A percentile compares a stretch with the other conserved stretches of the same genome.
Conservation (phyloP, 2,797 vertebrate species). For the Urocyon cinereoargenteus region DNA sequence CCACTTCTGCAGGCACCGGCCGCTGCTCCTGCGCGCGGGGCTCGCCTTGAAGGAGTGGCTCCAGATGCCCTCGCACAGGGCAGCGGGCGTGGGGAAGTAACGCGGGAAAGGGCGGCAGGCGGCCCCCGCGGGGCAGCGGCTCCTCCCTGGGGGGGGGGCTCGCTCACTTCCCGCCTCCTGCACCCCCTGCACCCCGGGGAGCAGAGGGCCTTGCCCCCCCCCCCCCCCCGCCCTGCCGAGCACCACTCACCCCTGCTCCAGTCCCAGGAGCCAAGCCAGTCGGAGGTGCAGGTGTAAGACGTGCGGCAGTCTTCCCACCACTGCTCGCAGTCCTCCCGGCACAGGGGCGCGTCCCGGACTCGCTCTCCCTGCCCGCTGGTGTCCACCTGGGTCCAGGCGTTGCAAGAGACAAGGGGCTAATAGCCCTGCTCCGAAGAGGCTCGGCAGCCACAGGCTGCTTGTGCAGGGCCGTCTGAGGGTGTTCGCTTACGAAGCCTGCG, state of each 20-base stretch:
- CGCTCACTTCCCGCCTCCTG: neutral
- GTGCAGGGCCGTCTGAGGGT: neutral
- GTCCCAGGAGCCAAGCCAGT: slow-evolving; percentile 94
- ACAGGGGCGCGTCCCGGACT: slow-evolving; percentile 91
- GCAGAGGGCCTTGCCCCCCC: neutral
- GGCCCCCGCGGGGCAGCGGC: slow-evolving; percentile 88
- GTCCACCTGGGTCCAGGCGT: slow-evolving; percentile 83
- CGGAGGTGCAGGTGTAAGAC: slow-evolving; percentile 92
- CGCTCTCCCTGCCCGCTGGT: slow-evolving; percentile 88
- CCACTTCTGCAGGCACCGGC: slow-evolving; percentile 95
- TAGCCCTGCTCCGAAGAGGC: neutral
- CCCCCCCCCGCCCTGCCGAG: rapidly evolving
- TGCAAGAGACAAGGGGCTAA: neutral
- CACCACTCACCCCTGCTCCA: slow-evolving; percentile 90
- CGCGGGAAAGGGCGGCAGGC: slow-evolving; percentile 88
- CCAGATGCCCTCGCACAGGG: slow-evolving; percentile 96
- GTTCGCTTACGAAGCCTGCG: neutral
- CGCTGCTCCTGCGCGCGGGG: slow-evolving; percentile 85
- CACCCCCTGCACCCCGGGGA: neutral
- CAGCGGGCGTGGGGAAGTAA: slow-evolving; percentile 88
- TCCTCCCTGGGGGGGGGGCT: slow-evolving; percentile 85
- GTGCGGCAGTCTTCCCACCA: slow-evolving; percentile 94
- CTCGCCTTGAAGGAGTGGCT: slow-evolving; percentile 92
- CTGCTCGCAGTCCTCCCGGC: slow-evolving; percentile 92
- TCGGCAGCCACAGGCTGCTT: neutral